phyloP scores from a whole-genome alignment of 2,113 vertebrate genomes.

The Ciconia stormi region DNA sequence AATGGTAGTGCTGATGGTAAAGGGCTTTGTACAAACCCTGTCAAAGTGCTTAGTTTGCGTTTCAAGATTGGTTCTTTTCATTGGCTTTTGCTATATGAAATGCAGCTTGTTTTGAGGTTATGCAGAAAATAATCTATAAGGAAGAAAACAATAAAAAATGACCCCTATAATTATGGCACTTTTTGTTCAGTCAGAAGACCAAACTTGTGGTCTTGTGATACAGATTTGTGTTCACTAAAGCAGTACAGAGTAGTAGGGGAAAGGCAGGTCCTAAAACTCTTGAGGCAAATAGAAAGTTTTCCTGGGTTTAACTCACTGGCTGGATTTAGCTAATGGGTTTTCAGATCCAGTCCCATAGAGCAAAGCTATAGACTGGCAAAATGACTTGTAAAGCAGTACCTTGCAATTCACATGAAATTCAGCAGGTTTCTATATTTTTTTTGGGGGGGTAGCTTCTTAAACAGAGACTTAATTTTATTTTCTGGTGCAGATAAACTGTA shows the following conservation, averaged over 20 bases:
- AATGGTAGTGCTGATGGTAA: fast-evolving
- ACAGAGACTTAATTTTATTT: not conserved
- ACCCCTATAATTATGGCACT: fast-evolving
- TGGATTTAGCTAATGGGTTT: not conserved
- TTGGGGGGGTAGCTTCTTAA: not conserved
- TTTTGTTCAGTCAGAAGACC: not conserved
- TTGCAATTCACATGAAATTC: not conserved
- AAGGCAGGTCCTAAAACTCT: not conserved
- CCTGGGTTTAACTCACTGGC: not conserved
- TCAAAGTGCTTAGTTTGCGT: fast-evolving
- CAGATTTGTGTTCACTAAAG: not conserved
- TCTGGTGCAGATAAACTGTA: not conserved
- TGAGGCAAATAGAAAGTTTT: not conserved
- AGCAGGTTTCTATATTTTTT: not conserved
- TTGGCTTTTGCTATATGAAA: not conserved
- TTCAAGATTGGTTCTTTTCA: not conserved
- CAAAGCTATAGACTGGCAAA: not conserved
- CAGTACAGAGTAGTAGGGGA: not conserved
- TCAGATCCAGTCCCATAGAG: not conserved
- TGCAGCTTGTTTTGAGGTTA: not conserved
- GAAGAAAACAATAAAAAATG: not conserved
- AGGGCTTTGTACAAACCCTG: not conserved
- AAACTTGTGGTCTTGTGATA: fast-evolving
- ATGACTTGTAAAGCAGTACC: not conserved
- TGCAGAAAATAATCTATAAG: fast-evolving